phyloP scores from a whole-genome alignment of 1,140 invertebrate species.

The Psilanteris sp. region DNA sequence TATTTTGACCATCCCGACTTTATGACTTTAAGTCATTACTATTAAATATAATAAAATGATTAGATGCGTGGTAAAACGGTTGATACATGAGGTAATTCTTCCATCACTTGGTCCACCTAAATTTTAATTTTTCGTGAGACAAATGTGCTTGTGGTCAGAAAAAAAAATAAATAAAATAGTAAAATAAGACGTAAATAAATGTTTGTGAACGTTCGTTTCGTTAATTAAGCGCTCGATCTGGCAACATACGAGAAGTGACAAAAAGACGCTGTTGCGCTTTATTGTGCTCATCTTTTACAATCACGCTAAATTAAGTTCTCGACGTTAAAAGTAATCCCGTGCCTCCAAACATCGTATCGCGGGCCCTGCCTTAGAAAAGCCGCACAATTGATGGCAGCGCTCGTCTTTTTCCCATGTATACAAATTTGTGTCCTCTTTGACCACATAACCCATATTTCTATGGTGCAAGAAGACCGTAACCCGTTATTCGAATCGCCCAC shows the following conservation, averaged over 20 bases:
- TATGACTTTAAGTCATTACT: too few species aligned
- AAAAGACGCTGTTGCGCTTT: constrained; percentile 41
- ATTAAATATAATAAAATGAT: too few species aligned
- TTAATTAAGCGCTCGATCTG: constrained; percentile 13
- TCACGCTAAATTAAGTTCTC: constrained; percentile 64
- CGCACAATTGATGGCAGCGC: constrained; percentile 39
- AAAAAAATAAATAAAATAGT: too few species aligned
- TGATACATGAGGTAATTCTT: too few species aligned
- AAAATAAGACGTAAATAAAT: too few species aligned
- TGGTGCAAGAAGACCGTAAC: constrained; percentile 72
- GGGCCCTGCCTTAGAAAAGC: constrained; percentile 40
- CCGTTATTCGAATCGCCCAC: constrained; percentile 73
- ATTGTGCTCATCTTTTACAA: constrained; percentile 53
- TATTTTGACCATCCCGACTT: too few species aligned
- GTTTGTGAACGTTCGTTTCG: too few species aligned
- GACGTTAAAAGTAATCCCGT: constrained; percentile 52
- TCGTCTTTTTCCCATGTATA: constrained; percentile 73
- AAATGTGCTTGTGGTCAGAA: too few species aligned
- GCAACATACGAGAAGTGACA: background rate
- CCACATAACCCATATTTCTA: constrained; percentile 79
- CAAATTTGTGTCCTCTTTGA: constrained; percentile 76
- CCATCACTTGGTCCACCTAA: too few species aligned
- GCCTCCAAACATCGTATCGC: constrained; percentile 44
- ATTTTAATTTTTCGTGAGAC: too few species aligned
- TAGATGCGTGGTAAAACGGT: too few species aligned